Percentiles rank a stretch among this genome's conserved stretches.
phyloP scores from a whole-genome alignment of 2,113 vertebrate genomes.

The Dromas ardeola region DNA sequence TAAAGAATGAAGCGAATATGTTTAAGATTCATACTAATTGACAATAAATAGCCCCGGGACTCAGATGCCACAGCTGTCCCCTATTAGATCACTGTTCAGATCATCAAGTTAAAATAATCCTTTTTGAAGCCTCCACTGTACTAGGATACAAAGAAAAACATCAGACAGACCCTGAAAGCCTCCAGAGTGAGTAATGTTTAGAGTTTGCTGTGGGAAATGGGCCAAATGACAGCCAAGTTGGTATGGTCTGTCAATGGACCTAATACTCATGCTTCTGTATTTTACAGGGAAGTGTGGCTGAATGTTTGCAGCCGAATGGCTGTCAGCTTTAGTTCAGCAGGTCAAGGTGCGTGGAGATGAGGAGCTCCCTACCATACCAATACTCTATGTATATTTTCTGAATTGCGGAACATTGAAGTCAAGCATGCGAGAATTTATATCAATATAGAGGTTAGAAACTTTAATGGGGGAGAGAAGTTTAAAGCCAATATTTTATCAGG shows the following conservation, averaged over 20 bases:
- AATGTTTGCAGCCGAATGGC: conserved; percentile 59
- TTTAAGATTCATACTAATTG: conserved; percentile 79
- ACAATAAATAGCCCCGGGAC: conserved; percentile 74
- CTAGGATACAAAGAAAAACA: conserved; percentile 52
- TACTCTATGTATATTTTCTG: background rate
- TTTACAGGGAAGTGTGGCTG: background rate
- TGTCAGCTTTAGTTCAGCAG: conserved; percentile 80
- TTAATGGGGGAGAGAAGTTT: background rate
- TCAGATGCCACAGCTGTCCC: conserved; percentile 71
- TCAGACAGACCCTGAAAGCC: conserved; percentile 65
- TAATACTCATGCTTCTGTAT: conserved; percentile 54
- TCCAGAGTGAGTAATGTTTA: conserved; percentile 74
- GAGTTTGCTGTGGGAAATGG: conserved; percentile 65
- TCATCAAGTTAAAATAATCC: conserved; percentile 81
- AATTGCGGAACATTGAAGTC: background rate
- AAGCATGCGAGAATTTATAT: background rate
- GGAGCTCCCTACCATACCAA: background rate
- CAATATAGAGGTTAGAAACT: background rate
- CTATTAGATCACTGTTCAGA: conserved; percentile 78
- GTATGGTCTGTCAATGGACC: conserved; percentile 53
- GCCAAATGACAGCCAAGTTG: conserved; percentile 59
- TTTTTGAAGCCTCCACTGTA: conserved; percentile 77
- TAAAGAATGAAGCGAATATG: conserved; percentile 70
- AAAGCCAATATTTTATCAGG: background rate
- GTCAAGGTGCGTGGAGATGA: conserved; percentile 62